Base-by-base conservation (phyloP, 2,888 invertebrate species). In the Tridacna crocea region DNA sequence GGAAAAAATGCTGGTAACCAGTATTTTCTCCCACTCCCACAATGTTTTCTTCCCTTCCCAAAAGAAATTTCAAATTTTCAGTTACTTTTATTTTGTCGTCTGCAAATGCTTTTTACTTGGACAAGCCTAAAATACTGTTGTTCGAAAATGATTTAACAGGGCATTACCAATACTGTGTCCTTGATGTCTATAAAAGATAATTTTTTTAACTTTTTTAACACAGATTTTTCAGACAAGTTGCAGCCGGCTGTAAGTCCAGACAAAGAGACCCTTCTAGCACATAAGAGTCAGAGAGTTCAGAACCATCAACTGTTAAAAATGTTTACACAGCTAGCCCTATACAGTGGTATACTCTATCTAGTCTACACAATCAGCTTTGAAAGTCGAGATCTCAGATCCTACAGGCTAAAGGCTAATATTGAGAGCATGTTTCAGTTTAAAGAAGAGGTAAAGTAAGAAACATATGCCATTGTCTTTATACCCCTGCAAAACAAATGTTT, bases 301-400 rank as follows among this genome's bases (percentile, higher is more conserved):
- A 77, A 87, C 46, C 84, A 87, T 27, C 82, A 85, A 68, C 81
- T 88, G 0, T 27, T 87, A 47, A 84, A 78, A 72, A 85, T 86
- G 22, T 79, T 90, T 19, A 68, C 77, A 4, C 84, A 82, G 46
- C 81, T 90, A 12, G 24, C 84, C 0, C 27, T 87, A 0, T 88
- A 86, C 72, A 80, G 82, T 19, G 80, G 84, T 3, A 74, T 87
- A 11, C 83, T 87, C 13, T 82, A 82, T 65, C 70, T 87, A 3
- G 82, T 88, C 0, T 90, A 85, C 70, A 87, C 83, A 17, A 87
- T 88, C 76, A 88, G 90, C 70, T 90, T 85, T 79, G 80, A 87
- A 26, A 88, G 87, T 58, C 72, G 90, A 22, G 90, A 90, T 58
- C 77, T 87, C 13, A 70, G 85, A 46, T 87, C 85, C 0, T 88